Base-by-base conservation (phyloP, 2,888 invertebrate species). In the Pristionchus entomophagus region DNA sequence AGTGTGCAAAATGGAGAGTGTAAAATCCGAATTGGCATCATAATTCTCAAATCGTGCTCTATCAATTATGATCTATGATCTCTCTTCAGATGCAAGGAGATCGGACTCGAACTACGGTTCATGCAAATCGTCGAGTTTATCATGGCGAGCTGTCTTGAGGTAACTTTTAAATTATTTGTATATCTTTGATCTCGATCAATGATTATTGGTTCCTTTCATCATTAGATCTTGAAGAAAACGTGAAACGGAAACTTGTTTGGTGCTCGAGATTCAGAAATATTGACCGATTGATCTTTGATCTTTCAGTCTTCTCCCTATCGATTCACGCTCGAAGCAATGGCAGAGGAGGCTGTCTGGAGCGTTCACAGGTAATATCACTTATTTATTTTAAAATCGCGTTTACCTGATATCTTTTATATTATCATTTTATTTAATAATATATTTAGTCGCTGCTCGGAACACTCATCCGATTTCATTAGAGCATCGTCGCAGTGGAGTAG, bases 321-420 rank as follows among this genome's bases (percentile, higher is more conserved):
- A 51, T 51, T 80, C 32, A 51, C 51, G 49, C 49, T 80, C 12
- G 78, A 80, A 32, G 32, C 78, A 32, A 32, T 80, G 49, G 78
- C 78, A 6, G 78, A 80, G 41, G 22, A 80, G 78, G 78, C 51
- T 32, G 35, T 80, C 4, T 51, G 49, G 78, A 51, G 51, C 22
- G 51, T 80, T 51, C 78, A 80, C 10, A 29, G 51, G 78, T 80
- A 80, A 19, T 80, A 19, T 32, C 29, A 29, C 32, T 22, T 19
- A n/a, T 45, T 10, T 73, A 41, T n/a, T 73, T 41, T 6, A 45
- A 56, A 14, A 56, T n/a, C n/a, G n/a, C n/a, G n/a, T n/a, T n/a
- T n/a, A n/a, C n/a, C n/a, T n/a, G n/a, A n/a, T n/a, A n/a, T n/a
- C n/a, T n/a, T n/a, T n/a, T n/a, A n/a, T n/a, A 22, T 56, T 5